These are phyloP conservation scores for Eupithecia abbreviata DNA, from an alignment of 2,888 invertebrate species.

Conservation along the genomic window DNA sequence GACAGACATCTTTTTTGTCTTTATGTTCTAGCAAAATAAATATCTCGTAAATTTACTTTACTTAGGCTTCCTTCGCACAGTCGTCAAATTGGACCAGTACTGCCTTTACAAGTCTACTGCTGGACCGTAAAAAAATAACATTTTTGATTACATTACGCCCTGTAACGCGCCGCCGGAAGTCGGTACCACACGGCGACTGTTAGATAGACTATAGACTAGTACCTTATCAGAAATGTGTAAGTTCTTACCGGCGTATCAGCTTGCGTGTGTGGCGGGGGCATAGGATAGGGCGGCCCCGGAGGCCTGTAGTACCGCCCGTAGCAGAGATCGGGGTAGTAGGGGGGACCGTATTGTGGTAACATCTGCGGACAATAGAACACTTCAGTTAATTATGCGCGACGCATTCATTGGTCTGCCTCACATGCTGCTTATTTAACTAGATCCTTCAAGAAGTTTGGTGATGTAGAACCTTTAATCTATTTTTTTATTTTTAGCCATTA, in stretches of 20 bases:
- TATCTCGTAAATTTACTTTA: too few relatives aligned
- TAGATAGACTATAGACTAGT: not conserved
- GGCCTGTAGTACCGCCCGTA: slow-evolving; percentile 76
- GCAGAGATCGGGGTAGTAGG: slow-evolving; percentile 78
- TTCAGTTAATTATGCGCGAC: not conserved
- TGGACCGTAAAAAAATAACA: too few relatives aligned
- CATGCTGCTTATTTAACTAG: not conserved
- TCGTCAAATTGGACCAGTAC: too few relatives aligned
- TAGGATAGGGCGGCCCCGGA: slow-evolving; percentile 80
- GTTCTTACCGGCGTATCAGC: slow-evolving; percentile 71
- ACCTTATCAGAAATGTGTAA: not conserved
- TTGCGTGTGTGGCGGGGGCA: slow-evolving; percentile 74
- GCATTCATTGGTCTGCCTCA: not conserved
- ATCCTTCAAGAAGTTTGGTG: too few relatives aligned
- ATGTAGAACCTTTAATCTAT: too few relatives aligned
- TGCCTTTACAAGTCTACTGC: too few relatives aligned
- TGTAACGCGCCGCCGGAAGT: too few relatives aligned
- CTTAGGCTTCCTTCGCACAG: too few relatives aligned
- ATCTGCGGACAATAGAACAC: slow-evolving; percentile 58
- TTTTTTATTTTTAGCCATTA: too few relatives aligned
- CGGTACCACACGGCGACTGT: not conserved
- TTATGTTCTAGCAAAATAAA: too few relatives aligned
- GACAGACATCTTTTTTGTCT: too few relatives aligned
- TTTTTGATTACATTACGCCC: too few relatives aligned
- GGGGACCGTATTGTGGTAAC: slow-evolving; percentile 75